Percentiles rank a stretch among this genome's conserved stretches.
phyloP scores from a whole-genome alignment of 2,113 vertebrate genomes.

The Neogale vison region DNA sequence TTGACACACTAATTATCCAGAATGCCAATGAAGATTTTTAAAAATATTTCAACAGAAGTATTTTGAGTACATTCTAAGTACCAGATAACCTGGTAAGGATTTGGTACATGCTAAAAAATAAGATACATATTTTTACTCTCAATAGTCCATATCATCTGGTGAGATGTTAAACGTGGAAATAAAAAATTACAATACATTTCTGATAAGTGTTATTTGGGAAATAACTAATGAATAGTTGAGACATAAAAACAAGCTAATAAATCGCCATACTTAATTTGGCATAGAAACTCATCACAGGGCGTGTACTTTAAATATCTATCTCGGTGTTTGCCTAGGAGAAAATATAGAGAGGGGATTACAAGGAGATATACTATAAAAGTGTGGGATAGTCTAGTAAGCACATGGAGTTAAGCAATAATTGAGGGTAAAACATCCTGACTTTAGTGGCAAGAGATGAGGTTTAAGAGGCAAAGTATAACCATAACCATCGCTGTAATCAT shows the following conservation, averaged over 20 bases:
- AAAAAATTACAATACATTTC: background rate
- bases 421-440: background rate
- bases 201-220: background rate
- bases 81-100: background rate
- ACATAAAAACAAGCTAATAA: background rate
- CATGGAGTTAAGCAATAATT: background rate
- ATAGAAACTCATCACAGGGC: background rate
- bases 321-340: background rate
- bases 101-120: background rate
- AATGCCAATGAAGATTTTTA: background rate
- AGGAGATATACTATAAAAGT: background rate
- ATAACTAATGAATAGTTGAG: background rate
- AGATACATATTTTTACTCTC: background rate
- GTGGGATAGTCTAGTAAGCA: background rate
- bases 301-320: background rate
- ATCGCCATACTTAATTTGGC: background rate
- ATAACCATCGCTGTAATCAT: background rate
- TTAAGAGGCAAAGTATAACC: background rate
- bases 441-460: background rate
- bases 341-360: background rate
- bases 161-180: conserved; percentile 8
- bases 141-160: background rate
- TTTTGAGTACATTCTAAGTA: background rate
- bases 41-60: background rate
- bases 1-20: background rate